Conservation (phyloP, 2,888 invertebrate genomes). For the Tenthredo scrophulariae region DNA sequence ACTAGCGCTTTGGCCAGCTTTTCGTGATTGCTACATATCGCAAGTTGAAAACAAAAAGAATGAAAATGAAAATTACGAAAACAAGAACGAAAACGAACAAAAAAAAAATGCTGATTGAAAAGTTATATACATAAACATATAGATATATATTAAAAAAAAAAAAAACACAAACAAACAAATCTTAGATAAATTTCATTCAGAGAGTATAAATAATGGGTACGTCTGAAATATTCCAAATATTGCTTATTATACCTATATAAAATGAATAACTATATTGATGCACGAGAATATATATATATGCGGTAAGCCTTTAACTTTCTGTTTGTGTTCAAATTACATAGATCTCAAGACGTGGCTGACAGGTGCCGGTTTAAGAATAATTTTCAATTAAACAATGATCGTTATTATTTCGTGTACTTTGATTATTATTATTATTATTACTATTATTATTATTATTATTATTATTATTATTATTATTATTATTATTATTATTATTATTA, state of each 20-base stretch:
- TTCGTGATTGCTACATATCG: constrained; percentile 73
- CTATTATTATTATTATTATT: neutral
- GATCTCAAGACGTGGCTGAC: constrained; percentile 64
- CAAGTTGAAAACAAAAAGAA: constrained; percentile 55
- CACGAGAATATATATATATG: constrained; percentile 14
- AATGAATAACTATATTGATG: constrained; percentile 28
- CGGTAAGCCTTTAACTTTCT: constrained; percentile 34
- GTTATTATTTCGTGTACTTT: constrained; percentile 34
- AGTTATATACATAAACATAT: neutral
- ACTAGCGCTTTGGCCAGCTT: constrained; percentile 68
- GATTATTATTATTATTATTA: neutral
- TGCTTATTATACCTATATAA: constrained; percentile 33
- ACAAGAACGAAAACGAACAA: neutral
- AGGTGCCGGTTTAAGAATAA: constrained; percentile 22
- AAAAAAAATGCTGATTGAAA: neutral
- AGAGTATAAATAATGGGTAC: constrained; percentile 51
- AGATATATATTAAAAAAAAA: neutral
- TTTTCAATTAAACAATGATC: neutral
- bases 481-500: too few relatives aligned
- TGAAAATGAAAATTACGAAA: constrained; percentile 11
- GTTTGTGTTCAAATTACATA: constrained; percentile 54
- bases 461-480: neutral
- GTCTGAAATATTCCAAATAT: constrained; percentile 42
- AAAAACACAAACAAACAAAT: neutral
- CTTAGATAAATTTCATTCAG: constrained; percentile 46